Conservation (phyloP, 1,140 invertebrate genomes). For the Hycleus cichorii region DNA sequence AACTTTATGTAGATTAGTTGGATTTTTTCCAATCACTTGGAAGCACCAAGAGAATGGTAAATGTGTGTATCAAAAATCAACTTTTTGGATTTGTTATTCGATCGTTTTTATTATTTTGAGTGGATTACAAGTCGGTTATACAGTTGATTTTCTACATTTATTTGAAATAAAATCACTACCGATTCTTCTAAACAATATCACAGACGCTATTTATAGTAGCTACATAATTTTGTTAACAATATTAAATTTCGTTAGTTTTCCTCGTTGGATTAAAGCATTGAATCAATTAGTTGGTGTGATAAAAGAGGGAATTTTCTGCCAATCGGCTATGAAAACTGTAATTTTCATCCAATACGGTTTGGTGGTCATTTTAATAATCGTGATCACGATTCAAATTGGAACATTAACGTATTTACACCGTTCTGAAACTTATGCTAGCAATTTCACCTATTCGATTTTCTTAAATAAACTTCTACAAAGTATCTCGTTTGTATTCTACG, state of each 20-base stretch:
- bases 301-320: constrained; percentile 26
- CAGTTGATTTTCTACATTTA: constrained; percentile 22
- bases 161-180: constrained; percentile 24
- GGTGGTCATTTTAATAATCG: constrained; percentile 3
- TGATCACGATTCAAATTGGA: constrained; percentile 1
- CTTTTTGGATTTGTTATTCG: constrained; percentile 25
- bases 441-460: constrained; percentile 21
- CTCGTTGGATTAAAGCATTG: constrained; percentile 22
- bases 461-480: constrained; percentile 23
- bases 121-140: constrained; percentile 12
- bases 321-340: constrained; percentile 17
- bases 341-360: constrained; percentile 20
- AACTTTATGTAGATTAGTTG: constrained; percentile 19
- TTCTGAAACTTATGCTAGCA: constrained; percentile 19
- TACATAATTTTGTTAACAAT: constrained; percentile 20
- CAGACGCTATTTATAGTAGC: constrained; percentile 26
- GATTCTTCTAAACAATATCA: constrained; percentile 26
- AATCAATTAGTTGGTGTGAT: constrained; percentile 22
- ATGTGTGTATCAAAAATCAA: constrained; percentile 23
- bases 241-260: constrained; percentile 17
- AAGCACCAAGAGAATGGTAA: constrained; percentile 11
- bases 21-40: constrained; percentile 26
- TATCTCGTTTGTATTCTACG: constrained; percentile 25
- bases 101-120: constrained; percentile 9
- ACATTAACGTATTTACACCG: constrained; percentile 21